Base-by-base conservation (phyloP, 1,140 invertebrate genomes). In the Drosophila sucinea region DNA sequence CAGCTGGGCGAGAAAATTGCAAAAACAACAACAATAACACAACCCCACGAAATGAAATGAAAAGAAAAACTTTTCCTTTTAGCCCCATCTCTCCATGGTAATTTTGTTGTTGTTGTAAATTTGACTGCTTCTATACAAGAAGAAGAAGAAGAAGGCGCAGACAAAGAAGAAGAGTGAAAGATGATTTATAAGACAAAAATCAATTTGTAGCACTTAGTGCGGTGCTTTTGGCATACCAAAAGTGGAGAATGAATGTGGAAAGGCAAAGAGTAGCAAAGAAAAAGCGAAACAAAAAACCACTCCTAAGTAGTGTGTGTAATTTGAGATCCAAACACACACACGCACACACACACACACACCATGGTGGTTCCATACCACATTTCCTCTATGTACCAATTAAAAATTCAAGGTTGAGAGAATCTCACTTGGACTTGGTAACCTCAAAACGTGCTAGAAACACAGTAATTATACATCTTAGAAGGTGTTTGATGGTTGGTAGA, bases 401-500 rank as follows among this genome's bases (percentile, higher is more conserved):
- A 80, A 84, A 80, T 79, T 84, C 81, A 84, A 84, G 81, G 81
- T 80, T 84, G 81, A 84, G 77, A 84, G 83, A 84, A 84, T 84
- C 81, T 84, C 63, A 33, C 58, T 78, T 64, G 65, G 65, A 51
- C 30, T 69, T 76, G 56, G 73, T 80, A 84, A 84, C 81, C 81
- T 84, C 73, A 84, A 84, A 84, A 84, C 81, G 81, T 84, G 81
- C 81, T 84, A 73, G 75, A 68, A 82, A 79, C 73, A 77, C 76
- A 71, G 79, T 82, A 83, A 82, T 82, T 82, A 83, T 79, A 69
- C 76, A 51, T 51, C 44, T 51, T 51, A 51, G 35, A 38, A 38
- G 10, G 51, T 27, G 57, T 60, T 57, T 27, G 58, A 11, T 5
- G 38, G 33, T 8, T 4, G 27, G 38, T 33, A 11, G 56, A 17